Evolutionary conservation across 2,888 invertebrate species (phyloP), one percentile per base, ranked within the genome.

Genomic region (Habrosyne pyritoides): DNA sequence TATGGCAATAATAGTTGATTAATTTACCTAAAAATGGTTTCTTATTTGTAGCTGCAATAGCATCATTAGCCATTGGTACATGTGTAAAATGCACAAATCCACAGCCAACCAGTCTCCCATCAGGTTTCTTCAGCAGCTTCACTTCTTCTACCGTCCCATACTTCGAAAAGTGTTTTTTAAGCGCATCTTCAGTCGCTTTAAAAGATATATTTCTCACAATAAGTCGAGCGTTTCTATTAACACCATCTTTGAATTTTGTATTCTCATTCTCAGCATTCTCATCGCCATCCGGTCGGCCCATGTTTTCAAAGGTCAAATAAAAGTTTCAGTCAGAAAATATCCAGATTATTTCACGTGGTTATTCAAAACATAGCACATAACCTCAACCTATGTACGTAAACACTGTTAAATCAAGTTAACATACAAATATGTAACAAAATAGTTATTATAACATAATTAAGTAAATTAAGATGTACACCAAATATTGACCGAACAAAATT

Each of bases 11-110:
- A 12, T 10, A 33, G 2, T 1, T 33, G 2, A 10, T 10, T 12
- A 12, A 33, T 22, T 85, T 84, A 93, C 94, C 93, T 62, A 95
- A 75, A 65, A 96, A 94, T 51, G 94, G 93, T 74, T 95, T 94
- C 53, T 95, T 95, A 74, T 96, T 95, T 8, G 95, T 94, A 59
- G 95, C 93, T 56, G 93, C 86, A 59, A 96, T 93, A 0, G 98
- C 98, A 75, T 96, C 95, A 14, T 96, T 95, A 7, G 98, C 98
- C 86, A 95, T 95, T 58, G 95, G 94, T 4, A 96, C 94, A 18
- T 94, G 93, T 52, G 94, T 94, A 77, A 95, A 99, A 81, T 98
- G 97, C 2, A 99, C 93, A 86, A 99, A 99, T 2, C 96, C 98
- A 86, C 98, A 98, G 4, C 98, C 98, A 0, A 96, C 95, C 10